phyloP scores from a whole-genome alignment of 2,888 invertebrate genomes.

The Oxycera nigricornis region DNA sequence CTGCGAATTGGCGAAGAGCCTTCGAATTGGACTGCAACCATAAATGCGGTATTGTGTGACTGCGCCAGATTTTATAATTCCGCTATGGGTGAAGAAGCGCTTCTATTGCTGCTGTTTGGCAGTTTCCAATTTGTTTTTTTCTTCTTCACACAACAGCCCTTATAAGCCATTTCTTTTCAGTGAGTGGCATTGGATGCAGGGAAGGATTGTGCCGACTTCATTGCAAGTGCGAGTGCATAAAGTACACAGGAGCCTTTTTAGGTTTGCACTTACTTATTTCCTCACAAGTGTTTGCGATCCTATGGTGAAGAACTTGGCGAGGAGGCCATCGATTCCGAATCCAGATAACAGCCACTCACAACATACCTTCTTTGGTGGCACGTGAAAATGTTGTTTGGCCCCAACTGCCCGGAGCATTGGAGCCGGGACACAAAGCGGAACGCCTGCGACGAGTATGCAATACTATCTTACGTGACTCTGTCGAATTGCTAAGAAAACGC shows the following conservation, averaged over 20 bases:
- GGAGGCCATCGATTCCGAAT: slow-evolving; percentile 7
- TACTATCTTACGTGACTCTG: not conserved
- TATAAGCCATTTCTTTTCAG: not conserved
- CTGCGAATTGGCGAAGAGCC: not conserved
- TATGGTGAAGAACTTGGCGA: not conserved
- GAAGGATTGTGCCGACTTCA: not conserved
- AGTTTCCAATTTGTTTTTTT: not conserved
- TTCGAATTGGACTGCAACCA: not conserved
- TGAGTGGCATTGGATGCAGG: no score
- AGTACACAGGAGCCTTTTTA: not conserved
- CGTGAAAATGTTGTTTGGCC: not conserved
- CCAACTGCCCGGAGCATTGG: not conserved
- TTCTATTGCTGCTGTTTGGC: not conserved
- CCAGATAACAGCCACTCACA: not conserved
- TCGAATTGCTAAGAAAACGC: not conserved
- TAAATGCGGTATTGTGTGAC: not conserved
- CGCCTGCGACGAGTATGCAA: not conserved
- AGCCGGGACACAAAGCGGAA: not conserved
- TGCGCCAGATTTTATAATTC: not conserved
- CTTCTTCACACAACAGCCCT: not conserved
- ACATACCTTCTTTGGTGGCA: not conserved
- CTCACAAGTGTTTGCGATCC: not conserved
- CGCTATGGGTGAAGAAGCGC: not conserved
- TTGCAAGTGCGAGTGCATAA: not conserved
- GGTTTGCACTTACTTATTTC: not conserved